Conservation (phyloP, 2,113 vertebrate species). For the Odobenus rosmarus region DNA sequence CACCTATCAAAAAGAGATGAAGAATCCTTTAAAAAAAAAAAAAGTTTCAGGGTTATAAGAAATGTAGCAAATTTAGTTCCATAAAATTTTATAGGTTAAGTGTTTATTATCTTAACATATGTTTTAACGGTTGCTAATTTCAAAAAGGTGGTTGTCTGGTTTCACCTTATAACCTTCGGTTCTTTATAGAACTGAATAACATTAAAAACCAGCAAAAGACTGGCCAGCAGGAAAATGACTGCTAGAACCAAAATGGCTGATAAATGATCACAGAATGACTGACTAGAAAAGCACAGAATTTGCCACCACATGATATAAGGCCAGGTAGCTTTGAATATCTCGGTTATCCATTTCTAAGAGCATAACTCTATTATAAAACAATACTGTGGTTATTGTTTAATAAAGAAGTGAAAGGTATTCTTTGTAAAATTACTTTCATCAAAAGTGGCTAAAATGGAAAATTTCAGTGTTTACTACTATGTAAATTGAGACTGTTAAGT, state of each 20-base stretch:
- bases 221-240: background rate
- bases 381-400: background rate
- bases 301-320: background rate
- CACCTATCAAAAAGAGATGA: background rate
- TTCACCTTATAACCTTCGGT: conserved; percentile 24
- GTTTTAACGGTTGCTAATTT: conserved; percentile 16
- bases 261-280: background rate
- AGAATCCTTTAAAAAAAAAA: background rate
- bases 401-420: background rate
- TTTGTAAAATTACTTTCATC: conserved; percentile 11
- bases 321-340: background rate
- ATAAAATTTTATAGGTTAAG: background rate
- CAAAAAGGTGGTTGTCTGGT: background rate
- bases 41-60: background rate
- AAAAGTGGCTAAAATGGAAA: conserved; percentile 22
- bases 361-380: background rate
- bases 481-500: background rate
- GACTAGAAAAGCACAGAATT: background rate
- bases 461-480: background rate
- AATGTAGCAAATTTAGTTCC: background rate
- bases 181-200: conserved; percentile 16
- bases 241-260: background rate
- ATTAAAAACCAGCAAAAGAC: conserved; percentile 2
- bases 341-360: background rate
- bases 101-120: conserved; percentile 40